Conservation (phyloP, 2,888 invertebrate species). For the Cantharis rustica region DNA sequence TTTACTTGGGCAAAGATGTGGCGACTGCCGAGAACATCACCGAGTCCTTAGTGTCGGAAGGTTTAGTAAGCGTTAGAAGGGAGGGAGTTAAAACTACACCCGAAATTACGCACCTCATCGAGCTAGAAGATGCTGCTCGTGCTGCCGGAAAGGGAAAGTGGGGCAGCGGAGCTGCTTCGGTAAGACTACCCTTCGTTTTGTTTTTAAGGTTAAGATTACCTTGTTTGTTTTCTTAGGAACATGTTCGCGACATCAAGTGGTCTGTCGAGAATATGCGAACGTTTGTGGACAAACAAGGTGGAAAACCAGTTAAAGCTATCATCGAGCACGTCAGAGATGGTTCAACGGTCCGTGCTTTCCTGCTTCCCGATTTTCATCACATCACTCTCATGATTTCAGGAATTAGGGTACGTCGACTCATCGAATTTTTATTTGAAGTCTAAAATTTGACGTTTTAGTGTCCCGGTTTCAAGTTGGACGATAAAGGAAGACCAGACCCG, state of each 20-base stretch:
- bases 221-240: slow-evolving; percentile 58
- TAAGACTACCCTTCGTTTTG: slow-evolving; percentile 29
- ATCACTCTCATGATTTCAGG: slow-evolving; percentile 96
- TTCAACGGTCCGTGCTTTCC: slow-evolving; percentile 89
- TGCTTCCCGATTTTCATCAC: slow-evolving; percentile 89
- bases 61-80: slow-evolving; percentile 80
- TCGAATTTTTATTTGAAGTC: too few species aligned
- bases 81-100: slow-evolving; percentile 69
- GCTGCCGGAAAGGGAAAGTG: slow-evolving; percentile 86
- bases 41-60: slow-evolving; percentile 87
- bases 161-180: slow-evolving; percentile 50
- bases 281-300: slow-evolving; percentile 83
- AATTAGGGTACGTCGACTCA: slow-evolving; percentile 67
- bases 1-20: slow-evolving; percentile 79
- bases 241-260: slow-evolving; percentile 89
- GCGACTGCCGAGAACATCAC: slow-evolving; percentile 84
- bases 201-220: slow-evolving; percentile 7
- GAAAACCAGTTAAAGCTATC: slow-evolving; percentile 88
- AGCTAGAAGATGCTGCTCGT: slow-evolving; percentile 90
- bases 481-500: slow-evolving; percentile 72
- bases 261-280: slow-evolving; percentile 76
- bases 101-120: slow-evolving; percentile 72
- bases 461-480: slow-evolving; percentile 79
- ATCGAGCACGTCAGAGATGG: slow-evolving; percentile 98
- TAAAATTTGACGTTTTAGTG: slow-evolving; percentile 58